Conservation (phyloP, 2,113 vertebrate species). For the Prolemur simus region DNA sequence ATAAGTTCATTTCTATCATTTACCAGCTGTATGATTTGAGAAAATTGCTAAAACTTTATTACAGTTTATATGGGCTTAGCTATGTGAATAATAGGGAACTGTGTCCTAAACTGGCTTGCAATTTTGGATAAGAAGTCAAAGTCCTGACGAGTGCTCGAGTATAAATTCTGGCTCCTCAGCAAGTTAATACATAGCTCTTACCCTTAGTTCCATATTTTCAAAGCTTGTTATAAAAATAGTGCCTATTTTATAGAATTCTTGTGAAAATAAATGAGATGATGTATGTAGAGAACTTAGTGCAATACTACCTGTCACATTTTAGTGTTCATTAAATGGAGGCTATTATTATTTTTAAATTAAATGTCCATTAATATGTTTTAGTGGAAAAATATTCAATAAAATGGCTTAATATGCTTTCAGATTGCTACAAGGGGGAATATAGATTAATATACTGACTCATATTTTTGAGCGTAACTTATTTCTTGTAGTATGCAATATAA, state of each 20-base stretch:
- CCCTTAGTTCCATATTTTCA: not conserved
- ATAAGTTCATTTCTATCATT: not conserved
- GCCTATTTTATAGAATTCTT: not conserved
- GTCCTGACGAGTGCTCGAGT: not conserved
- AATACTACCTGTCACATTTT: not conserved
- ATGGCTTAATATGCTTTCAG: not conserved
- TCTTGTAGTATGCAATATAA: not conserved
- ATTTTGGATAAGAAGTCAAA: not conserved
- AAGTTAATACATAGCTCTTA: not conserved
- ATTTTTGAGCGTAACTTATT: not conserved
- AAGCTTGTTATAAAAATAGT: not conserved
- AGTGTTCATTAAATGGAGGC: not conserved
- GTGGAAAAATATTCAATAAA: not conserved
- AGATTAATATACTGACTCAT: not conserved
- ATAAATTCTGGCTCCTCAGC: not conserved
- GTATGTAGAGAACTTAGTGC: not conserved
- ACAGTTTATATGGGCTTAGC: not conserved
- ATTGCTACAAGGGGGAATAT: not conserved
- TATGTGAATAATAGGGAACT: not conserved
- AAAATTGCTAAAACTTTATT: slow-evolving; percentile 15
- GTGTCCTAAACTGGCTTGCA: not conserved
- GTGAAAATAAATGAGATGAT: not conserved
- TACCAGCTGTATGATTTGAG: not conserved
- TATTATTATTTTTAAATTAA: slow-evolving; percentile 28
- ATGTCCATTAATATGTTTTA: not conserved